Evolutionary conservation across 2,797 vertebrate genomes (phyloP).

Genomic region (Myripristis jacobus): DNA sequence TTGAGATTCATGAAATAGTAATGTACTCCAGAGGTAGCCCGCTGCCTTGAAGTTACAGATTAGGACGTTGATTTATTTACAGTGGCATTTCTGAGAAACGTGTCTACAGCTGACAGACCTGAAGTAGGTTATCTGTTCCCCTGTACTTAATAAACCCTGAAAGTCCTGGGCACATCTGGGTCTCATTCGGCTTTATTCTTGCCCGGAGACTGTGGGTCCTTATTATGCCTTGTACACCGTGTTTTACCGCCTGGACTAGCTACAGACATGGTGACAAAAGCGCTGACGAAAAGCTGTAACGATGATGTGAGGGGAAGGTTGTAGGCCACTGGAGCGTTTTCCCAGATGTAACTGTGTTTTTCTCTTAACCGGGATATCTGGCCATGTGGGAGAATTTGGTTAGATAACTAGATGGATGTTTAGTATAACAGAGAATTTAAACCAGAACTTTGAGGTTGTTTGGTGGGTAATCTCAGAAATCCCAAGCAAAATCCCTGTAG

Average conservation of each 20-base stretch:
- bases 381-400: not conserved
- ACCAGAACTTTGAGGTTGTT: not conserved
- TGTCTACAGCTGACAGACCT: slow-evolving; percentile 71
- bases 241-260: slow-evolving; percentile 56
- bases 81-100: slow-evolving; percentile 54
- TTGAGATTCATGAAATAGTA: slow-evolving; percentile 54
- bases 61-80: slow-evolving; percentile 65
- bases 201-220: slow-evolving; percentile 64
- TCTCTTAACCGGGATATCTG: not conserved
- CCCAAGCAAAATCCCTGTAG: too few relatives aligned
- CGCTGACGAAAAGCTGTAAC: slow-evolving; percentile 1
- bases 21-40: slow-evolving; percentile 23
- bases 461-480: too few relatives aligned
- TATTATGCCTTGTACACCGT: slow-evolving; percentile 47
- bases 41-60: slow-evolving; percentile 19
- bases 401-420: not conserved
- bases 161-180: slow-evolving; percentile 74
- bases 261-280: slow-evolving; percentile 22
- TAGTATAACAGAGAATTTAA: not conserved
- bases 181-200: slow-evolving; percentile 60
- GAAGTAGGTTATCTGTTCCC: slow-evolving; percentile 73
- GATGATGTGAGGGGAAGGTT: not conserved
- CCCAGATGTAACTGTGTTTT: not conserved
- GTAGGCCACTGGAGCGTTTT: not conserved
- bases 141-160: slow-evolving; percentile 67